A percentile compares a stretch with the other conserved stretches of the same genome.
Evolutionary conservation across 2,888 invertebrate species (phyloP).

Genomic region (Amphiduros pacificus): DNA sequence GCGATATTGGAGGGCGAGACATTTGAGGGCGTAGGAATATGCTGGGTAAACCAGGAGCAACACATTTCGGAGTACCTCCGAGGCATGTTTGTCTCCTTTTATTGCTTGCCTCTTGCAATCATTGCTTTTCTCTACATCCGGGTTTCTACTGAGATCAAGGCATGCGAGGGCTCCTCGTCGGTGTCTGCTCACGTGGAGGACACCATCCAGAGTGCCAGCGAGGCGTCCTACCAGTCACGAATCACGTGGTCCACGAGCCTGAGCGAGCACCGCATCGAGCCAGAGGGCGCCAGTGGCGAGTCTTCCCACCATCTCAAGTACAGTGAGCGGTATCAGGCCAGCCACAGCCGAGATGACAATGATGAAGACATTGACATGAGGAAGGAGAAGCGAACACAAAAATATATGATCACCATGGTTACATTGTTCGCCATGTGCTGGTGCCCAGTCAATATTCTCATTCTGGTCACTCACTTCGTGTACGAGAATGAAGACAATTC

Average conservation of each 20-base stretch:
- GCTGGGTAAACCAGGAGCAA: constrained; percentile 45
- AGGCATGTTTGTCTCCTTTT: constrained; percentile 58
- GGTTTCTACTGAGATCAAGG: constrained; percentile 66
- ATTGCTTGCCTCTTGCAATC: constrained; percentile 66
- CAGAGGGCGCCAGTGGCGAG: constrained; percentile 25
- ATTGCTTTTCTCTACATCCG: constrained; percentile 70
- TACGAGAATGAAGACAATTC: constrained; percentile 73
- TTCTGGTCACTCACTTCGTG: constrained; percentile 69
- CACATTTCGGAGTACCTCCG: constrained; percentile 54
- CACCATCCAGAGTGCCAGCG: constrained; percentile 25
- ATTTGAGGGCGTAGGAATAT: constrained; percentile 50
- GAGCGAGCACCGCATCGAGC: constrained; percentile 22
- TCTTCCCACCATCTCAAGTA: not conserved
- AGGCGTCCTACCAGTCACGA: constrained; percentile 27
- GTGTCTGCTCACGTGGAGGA: constrained; percentile 23
- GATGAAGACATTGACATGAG: constrained; percentile 53
- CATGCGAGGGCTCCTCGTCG: not conserved
- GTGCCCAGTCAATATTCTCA: constrained; percentile 69
- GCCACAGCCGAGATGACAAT: constrained; percentile 34
- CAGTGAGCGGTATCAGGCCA: not conserved
- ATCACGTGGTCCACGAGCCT: constrained; percentile 29
- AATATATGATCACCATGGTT: constrained; percentile 71
- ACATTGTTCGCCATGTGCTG: constrained; percentile 70
- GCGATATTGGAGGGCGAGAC: constrained; percentile 62
- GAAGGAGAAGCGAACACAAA: constrained; percentile 71